phyloP scores from a whole-genome alignment of 2,113 vertebrate genomes.

The Pholis gunnellus region DNA sequence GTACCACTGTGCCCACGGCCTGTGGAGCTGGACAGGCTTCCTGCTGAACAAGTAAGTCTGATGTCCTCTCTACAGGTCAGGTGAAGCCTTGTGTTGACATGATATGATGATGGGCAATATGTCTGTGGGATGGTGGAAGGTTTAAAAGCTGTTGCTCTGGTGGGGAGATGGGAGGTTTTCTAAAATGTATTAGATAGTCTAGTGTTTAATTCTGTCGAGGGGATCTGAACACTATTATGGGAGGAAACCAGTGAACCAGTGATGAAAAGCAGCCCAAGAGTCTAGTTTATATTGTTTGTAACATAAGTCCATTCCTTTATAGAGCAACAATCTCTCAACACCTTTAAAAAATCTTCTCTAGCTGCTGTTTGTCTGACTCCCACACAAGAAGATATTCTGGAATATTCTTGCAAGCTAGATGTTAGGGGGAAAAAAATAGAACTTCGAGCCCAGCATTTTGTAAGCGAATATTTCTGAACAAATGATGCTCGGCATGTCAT shows the following conservation, averaged over 20 bases:
- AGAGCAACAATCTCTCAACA: constrained; percentile 11
- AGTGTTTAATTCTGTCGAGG: neutral
- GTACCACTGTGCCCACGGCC: neutral
- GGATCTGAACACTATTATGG: neutral
- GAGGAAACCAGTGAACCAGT: neutral
- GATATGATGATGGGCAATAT: constrained; percentile 18
- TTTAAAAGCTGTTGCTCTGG: constrained; percentile 1
- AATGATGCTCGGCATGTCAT: constrained; percentile 93
- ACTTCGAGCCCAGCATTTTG: constrained; percentile 77
- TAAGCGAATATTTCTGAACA: constrained; percentile 84
- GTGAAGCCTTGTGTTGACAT: constrained; percentile 1
- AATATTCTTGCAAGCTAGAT: constrained; percentile 63
- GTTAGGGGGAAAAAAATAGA: neutral
- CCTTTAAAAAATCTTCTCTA: neutral
- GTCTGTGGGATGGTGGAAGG: neutral
- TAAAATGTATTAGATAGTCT: neutral
- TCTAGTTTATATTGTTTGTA: neutral
- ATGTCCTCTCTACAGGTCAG: constrained; percentile 23
- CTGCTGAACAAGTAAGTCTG: constrained; percentile 30
- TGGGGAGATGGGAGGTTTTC: neutral
- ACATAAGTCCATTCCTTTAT: neutral
- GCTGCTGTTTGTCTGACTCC: constrained; percentile 24
- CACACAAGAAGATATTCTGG: constrained; percentile 49
- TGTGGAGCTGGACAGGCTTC: constrained; percentile 40
- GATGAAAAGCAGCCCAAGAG: neutral